Evolutionary conservation across 2,888 invertebrate species (phyloP), one percentile per base, ranked within the genome.

Genomic region (Neoitamus cyanurus): DNA sequence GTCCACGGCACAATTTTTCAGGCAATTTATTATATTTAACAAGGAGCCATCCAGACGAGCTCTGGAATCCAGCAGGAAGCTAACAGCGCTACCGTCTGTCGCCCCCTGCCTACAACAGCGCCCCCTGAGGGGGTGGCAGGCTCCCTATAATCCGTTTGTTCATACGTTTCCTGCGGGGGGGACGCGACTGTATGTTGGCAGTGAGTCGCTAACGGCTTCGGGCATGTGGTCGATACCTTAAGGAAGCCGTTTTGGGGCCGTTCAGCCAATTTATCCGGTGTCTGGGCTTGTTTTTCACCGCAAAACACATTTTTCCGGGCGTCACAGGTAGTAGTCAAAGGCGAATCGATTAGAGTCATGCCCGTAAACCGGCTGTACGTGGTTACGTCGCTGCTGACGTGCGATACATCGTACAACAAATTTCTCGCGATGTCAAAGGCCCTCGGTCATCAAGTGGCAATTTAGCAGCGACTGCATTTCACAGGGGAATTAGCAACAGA

Each of bases 11-110:
- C 48, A 83, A 83, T 83, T 83, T 83, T 83, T 83, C 83, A 83
- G 34, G 31, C 58, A 75, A 83, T 83, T 83, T 83, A 83, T 83
- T 75, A 83, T 75, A 83, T 75, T 83, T 83, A 83, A 83, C 83
- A 83, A 75, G 83, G 46, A 83, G 34, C 77, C 28, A 77, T 36
- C 73, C 36, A 73, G 73, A 20, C 73, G 73, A 73, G 34, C 20
- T 1, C 31, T 31, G 20, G 36, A 70, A 70, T 31, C 31, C 70
- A n/a, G 30, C 70, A 70, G 70, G 70, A 70, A 73, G 73, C 73
- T 73, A 73, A n/a, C 6, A 72, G n/a, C n/a, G 13, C 9, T 15
- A 9, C 9, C 58, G 58, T 58, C 58, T 58, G 25, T 58, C 25
- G 25, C 20, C 20, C 73, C 37, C 7, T 2, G 3, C 25, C 2